A percentile compares a stretch with the other conserved stretches of the same genome.
These are phyloP conservation scores for Macaria notata DNA, from an alignment of 2,888 invertebrate genomes.

Conservation along the genomic window DNA sequence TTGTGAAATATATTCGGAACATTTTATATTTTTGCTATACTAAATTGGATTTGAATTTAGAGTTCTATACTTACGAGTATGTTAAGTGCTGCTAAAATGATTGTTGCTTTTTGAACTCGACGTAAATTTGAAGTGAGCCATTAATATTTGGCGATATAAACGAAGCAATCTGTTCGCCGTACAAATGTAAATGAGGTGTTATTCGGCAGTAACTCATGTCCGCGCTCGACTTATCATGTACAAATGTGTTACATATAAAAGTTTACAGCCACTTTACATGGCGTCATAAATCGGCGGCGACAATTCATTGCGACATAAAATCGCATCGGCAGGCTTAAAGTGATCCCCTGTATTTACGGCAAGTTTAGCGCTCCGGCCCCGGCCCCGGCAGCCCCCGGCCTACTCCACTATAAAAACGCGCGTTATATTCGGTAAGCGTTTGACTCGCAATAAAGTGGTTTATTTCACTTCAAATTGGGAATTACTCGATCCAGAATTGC, in stretches of 20 bases:
- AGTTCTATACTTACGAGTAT: too few relatives aligned
- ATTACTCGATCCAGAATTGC: constrained; percentile 32
- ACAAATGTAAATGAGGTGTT: not conserved
- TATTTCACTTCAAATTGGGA: constrained; percentile 43
- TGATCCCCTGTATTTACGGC: constrained; percentile 69
- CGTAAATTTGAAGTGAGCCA: too few relatives aligned
- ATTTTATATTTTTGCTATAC: too few relatives aligned
- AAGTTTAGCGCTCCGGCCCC: constrained; percentile 60
- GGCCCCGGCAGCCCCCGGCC: constrained; percentile 9
- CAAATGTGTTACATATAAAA: constrained; percentile 40
- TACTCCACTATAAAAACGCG: constrained; percentile 68
- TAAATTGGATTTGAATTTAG: too few relatives aligned
- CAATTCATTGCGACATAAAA: constrained; percentile 68
- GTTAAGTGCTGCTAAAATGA: too few relatives aligned
- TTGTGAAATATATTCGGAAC: too few relatives aligned
- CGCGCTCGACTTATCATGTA: constrained; percentile 38
- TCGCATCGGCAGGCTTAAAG: constrained; percentile 65
- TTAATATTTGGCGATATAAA: not conserved
- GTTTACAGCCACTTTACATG: constrained; percentile 55
- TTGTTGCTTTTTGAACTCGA: too few relatives aligned
- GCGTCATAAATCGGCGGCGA: constrained; percentile 61
- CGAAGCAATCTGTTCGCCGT: not conserved
- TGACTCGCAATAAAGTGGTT: constrained; percentile 55
- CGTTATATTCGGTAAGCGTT: constrained; percentile 71
- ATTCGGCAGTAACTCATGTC: constrained; percentile 2